Percentiles rank a stretch among this genome's conserved stretches.
These are phyloP conservation scores for Channa argus DNA, from an alignment of 2,113 vertebrate genomes.

Conservation along the genomic window DNA sequence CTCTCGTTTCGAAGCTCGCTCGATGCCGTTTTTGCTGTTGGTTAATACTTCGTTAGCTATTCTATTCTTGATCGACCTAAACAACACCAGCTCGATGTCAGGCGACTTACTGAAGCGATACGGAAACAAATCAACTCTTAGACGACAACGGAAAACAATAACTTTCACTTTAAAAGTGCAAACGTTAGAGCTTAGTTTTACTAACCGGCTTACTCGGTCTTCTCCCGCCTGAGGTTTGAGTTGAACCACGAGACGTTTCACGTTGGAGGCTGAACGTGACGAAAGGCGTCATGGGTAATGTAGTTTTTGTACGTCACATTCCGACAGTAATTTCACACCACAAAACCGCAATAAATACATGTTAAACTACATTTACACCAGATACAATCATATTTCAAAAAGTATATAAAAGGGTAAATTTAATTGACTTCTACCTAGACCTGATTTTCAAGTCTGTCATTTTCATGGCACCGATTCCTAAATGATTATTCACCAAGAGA, in stretches of 20 bases:
- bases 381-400: too few species aligned
- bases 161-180: neutral
- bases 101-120: neutral
- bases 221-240: slow-evolving; percentile 81
- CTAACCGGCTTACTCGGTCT: neutral
- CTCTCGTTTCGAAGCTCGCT: neutral
- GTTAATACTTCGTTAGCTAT: neutral
- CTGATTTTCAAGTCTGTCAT: slow-evolving; percentile 5
- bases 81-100: too few species aligned
- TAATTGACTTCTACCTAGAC: neutral
- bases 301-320: slow-evolving; percentile 29
- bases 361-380: neutral
- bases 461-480: slow-evolving; percentile 53
- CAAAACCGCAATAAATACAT: neutral
- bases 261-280: slow-evolving; percentile 30
- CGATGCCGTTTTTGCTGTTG: neutral
- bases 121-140: neutral
- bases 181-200: fast-evolving
- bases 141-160: neutral
- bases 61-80: neutral
- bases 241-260: slow-evolving; percentile 26
- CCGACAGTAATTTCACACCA: neutral
- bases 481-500: slow-evolving; percentile 53
- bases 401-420: fast-evolving
- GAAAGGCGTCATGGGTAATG: slow-evolving; percentile 63